Base-by-base conservation (phyloP, 2,113 vertebrate genomes). In the Rhinopomastus cyanomelas region DNA sequence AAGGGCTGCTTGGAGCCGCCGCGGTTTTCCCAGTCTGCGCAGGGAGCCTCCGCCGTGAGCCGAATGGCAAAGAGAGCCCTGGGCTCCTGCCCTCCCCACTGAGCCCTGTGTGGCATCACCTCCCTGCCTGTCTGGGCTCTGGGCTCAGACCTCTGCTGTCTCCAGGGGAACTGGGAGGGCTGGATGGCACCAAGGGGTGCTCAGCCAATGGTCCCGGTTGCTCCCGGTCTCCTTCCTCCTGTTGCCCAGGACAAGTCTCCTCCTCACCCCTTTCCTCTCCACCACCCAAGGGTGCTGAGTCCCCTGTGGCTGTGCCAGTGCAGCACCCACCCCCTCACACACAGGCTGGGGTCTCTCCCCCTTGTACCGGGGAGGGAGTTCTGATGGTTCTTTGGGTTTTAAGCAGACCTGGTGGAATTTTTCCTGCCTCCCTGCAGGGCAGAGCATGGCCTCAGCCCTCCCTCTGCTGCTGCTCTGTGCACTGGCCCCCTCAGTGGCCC, bases 1-100 rank as follows among this genome's bases (percentile, higher is more conserved):
- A 42, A 97, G 59, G 92, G 80, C 48, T 3, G 78, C 79, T 81
- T 89, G 91, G 94, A 17, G 39, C 34, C 5, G 72, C n/a, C 57
- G 44, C 2, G 14, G 4, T 52, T 68, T 93, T 91, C 95, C 90
- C 91, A 87, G 91, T 88, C 92, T 4, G 73, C 0, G 21, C 1
- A 51, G 82, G 73, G 71, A 94, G 65, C 49, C 83, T 81, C 73
- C 3, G 2, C 57, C 85, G 89, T 96, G 95, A 95, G 75, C 85
- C n/a, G 96, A 91, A 96, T 96, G 89, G 91, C 90, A 95, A 96
- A 26, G 42, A 81, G 30, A 76, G 7, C 85, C 19, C 25, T 66
- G 69, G 3, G 71, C 34, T 39, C 71, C 73, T 51, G 62, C 80
- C 87, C 79, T 68, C 57, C 79, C 72, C 66, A 75, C 64, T 1